Base-by-base conservation (phyloP, 2,113 vertebrate genomes). In the Embiotoca jacksoni region DNA sequence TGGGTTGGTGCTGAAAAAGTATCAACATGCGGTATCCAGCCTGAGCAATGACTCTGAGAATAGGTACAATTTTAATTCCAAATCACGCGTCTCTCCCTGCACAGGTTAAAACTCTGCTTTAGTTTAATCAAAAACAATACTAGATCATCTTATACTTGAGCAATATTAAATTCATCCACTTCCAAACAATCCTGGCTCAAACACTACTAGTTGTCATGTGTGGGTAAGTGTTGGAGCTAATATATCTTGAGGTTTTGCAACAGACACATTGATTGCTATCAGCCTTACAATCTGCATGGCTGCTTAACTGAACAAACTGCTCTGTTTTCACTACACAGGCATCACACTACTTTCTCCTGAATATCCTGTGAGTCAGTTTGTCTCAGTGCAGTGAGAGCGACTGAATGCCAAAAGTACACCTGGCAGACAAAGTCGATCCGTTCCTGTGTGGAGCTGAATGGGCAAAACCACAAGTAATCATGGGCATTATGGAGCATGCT, bases 381-480 rank as follows among this genome's bases (percentile, higher is more conserved):
- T 9, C 11, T 54, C 57, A 32, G 58, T 23, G 36, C 57, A 74
- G 66, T 13, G 67, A 66, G 57, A 65, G 68, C 41, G 70, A 72
- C 72, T 69, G 41, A 47, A 61, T 35, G 69, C 77, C 57, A 46
- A 69, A 36, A 8, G 4, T 84, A 87, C 93, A 94, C 90, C 94
- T 94, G 92, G 89, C 83, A 85, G 73, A 72, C 33, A 69, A 72
- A 76, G 78, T 79, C 71, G 50, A 82, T 54, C 13, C 74, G 39
- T 78, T 82, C 65, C 60, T 61, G 82, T 89, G 75, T 59, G 78
- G 56, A 89, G 82, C 69, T 84, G 84, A 91, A 93, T 89, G 69
- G 50, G 63, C 72, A 66, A 82, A 89, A 91, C 89, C 91, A 87
- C 92, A 91, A 85, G 88, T 88, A 85, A 91, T 92, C 89, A 88